These are phyloP conservation scores for Triplophysa bombifrons DNA, from an alignment of 2,797 vertebrate species.

Conservation along the genomic window DNA sequence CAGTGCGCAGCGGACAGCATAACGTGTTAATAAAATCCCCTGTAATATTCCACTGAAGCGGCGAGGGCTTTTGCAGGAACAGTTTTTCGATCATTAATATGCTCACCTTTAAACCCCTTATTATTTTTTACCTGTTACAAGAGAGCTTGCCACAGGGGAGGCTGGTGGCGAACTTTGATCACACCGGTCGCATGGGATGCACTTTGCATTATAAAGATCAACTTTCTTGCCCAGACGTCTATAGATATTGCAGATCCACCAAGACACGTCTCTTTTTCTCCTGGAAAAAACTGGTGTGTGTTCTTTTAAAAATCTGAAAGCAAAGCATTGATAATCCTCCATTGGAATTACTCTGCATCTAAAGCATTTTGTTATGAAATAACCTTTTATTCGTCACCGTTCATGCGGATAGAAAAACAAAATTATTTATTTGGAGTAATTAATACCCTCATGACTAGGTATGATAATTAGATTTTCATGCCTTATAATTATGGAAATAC, in stretches of 20 bases:
- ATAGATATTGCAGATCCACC: conserved; percentile 70
- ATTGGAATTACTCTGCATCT: not conserved
- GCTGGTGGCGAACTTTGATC: conserved; percentile 27
- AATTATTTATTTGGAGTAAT: conserved; percentile 38
- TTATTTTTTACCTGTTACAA: conserved; percentile 67
- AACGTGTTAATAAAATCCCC: conserved; percentile 61
- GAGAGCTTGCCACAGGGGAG: conserved; percentile 54
- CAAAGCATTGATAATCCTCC: conserved; percentile 15
- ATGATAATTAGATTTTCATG: conserved; percentile 40
- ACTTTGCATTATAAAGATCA: conserved; percentile 63
- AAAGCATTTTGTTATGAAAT: conserved; percentile 50
- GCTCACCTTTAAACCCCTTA: conserved; percentile 54
- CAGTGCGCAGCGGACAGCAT: conserved; percentile 49
- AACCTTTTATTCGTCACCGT: conserved; percentile 38
- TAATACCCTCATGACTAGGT: conserved; percentile 37
- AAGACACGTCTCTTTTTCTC: conserved; percentile 3
- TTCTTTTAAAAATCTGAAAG: conserved; percentile 35
- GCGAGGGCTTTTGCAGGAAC: conserved; percentile 46
- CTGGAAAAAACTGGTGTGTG: not conserved
- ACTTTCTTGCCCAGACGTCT: conserved; percentile 59
- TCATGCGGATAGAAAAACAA: conserved; percentile 16
- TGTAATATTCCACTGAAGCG: conserved; percentile 49
- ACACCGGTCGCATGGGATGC: conserved; percentile 46
- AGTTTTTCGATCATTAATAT: conserved; percentile 68
- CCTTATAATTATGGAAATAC: conserved; percentile 58